These are phyloP conservation scores for Epistrophe eligans DNA, from an alignment of 2,888 invertebrate genomes.

Conservation along the genomic window DNA sequence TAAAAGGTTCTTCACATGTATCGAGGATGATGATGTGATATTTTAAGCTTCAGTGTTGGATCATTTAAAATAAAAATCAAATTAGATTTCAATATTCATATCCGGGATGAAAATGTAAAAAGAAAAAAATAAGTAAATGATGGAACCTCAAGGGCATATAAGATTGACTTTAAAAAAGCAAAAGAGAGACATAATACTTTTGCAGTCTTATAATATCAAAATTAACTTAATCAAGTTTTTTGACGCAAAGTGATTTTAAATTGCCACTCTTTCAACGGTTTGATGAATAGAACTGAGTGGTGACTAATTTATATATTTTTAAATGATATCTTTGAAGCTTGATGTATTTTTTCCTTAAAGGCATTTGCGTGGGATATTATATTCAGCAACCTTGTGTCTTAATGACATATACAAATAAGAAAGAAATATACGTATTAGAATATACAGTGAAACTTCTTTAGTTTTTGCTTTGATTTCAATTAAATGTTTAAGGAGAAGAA, in stretches of 20 bases:
- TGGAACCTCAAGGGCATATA: slow-evolving; percentile 21
- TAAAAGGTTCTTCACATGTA: slow-evolving; percentile 23
- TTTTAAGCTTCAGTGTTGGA: background rate
- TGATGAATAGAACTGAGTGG: slow-evolving; percentile 7
- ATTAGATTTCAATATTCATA: slow-evolving; percentile 32
- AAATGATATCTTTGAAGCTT: slow-evolving; percentile 36
- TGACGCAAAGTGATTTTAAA: slow-evolving; percentile 67
- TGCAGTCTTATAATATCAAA: slow-evolving; percentile 41
- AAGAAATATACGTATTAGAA: background rate
- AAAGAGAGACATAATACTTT: background rate
- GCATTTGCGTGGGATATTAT: slow-evolving; percentile 4
- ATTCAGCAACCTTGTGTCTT: background rate
- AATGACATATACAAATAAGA: background rate
- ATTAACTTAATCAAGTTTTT: slow-evolving; percentile 62
- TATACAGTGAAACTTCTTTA: background rate
- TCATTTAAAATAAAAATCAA: background rate
- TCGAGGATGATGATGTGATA: slow-evolving; percentile 10
- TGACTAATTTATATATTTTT: slow-evolving; percentile 13
- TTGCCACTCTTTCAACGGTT: slow-evolving; percentile 36
- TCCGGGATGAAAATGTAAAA: slow-evolving; percentile 11
- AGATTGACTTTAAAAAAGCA: background rate
- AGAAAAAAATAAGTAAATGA: background rate
- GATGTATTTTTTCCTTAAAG: background rate
- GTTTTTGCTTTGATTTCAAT: background rate
- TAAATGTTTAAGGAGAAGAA: background rate